phyloP scores from a whole-genome alignment of 2,113 vertebrate species.

The Dicrurus megarhynchus region DNA sequence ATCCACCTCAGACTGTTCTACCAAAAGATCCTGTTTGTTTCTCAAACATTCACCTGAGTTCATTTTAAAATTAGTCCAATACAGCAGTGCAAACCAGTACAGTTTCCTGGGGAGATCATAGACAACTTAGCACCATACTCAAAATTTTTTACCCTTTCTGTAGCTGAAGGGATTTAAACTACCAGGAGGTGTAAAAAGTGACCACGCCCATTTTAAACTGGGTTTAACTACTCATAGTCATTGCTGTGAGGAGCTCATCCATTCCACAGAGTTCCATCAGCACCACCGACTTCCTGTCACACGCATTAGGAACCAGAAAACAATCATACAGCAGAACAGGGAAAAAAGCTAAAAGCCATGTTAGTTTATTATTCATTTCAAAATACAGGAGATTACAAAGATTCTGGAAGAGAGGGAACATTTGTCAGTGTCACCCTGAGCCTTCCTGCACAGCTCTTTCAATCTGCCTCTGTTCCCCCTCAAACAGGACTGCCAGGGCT shows the following conservation, averaged over 20 bases:
- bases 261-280: not conserved
- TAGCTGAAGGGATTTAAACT: not conserved
- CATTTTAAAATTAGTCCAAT: not conserved
- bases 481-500: not conserved
- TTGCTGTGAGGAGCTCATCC: not conserved
- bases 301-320: not conserved
- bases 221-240: not conserved
- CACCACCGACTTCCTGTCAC: not conserved
- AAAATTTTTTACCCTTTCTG: not conserved
- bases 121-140: not conserved
- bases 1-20: not conserved
- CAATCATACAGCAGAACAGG: not conserved
- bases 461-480: not conserved
- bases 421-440: not conserved
- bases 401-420: not conserved
- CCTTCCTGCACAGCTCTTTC: not conserved
- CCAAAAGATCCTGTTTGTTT: not conserved
- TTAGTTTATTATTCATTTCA: not conserved
- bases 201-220: not conserved
- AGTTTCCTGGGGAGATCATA: not conserved
- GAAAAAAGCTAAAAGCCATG: not conserved
- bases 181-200: not conserved
- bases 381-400: not conserved
- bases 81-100: not conserved
- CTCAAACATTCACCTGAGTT: not conserved